Conservation (phyloP, 2,888 invertebrate genomes). For the Drosophila demipolita region DNA sequence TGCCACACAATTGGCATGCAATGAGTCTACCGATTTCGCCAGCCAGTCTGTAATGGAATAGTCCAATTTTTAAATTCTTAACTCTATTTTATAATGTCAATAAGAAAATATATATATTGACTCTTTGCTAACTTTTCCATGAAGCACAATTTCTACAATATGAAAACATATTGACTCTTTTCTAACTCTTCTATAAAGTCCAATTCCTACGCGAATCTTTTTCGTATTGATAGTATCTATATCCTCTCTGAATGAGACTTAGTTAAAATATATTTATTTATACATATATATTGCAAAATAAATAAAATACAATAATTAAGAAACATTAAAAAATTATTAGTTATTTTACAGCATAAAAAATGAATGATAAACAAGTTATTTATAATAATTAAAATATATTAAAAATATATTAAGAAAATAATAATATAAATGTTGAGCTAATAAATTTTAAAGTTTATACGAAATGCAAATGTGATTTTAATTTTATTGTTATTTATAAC, state of each 20-base stretch:
- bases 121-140: not conserved
- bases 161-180: not conserved
- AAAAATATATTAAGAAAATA: not conserved
- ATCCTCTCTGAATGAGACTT: not conserved
- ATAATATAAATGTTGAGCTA: not conserved
- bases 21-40: slow-evolving; percentile 10
- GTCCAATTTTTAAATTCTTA: not conserved
- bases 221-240: not conserved
- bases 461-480: not conserved
- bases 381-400: not conserved
- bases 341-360: not conserved
- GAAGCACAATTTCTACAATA: not conserved
- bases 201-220: not conserved
- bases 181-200: not conserved
- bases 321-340: not conserved
- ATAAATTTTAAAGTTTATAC: not conserved
- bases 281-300: not conserved
- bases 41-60: not conserved
- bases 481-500: not conserved
- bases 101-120: not conserved
- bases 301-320: not conserved
- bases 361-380: not conserved
- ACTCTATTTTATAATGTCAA: too few species aligned
- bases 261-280: not conserved
- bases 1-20: slow-evolving; percentile 18